These are phyloP conservation scores for Nymphalis polychloros DNA, from an alignment of 2,888 invertebrate species.

Conservation along the genomic window DNA sequence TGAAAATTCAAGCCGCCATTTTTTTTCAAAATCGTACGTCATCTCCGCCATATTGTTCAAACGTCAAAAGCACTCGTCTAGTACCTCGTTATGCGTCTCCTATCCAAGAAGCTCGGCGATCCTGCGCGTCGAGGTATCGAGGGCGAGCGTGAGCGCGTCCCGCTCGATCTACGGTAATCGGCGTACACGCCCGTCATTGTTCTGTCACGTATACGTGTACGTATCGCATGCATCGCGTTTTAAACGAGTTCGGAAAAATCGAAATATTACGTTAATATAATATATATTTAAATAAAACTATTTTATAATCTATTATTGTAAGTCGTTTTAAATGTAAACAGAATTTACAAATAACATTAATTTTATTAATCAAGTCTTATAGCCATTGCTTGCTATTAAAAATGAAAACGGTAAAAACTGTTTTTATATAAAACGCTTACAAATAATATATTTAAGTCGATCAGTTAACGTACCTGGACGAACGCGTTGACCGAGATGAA, in stretches of 20 bases:
- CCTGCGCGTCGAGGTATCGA: slow-evolving; percentile 96
- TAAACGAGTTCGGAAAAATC: slow-evolving; percentile 41
- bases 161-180: slow-evolving; percentile 78
- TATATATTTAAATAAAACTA: not conserved
- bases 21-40: not conserved
- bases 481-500: slow-evolving; percentile 76
- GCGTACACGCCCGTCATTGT: slow-evolving; percentile 80
- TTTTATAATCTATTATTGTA: not conserved
- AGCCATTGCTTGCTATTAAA: too few species aligned
- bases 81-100: slow-evolving; percentile 97
- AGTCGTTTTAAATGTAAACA: slow-evolving; percentile 1
- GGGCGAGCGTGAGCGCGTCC: slow-evolving; percentile 85
- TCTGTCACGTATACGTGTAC: slow-evolving; percentile 48
- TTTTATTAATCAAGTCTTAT: too few species aligned
- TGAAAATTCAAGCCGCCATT: slow-evolving; percentile 15
- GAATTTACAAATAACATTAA: not conserved
- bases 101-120: slow-evolving; percentile 96
- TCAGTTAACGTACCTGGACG: slow-evolving; percentile 61
- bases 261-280: slow-evolving; percentile 42
- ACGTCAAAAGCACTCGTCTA: slow-evolving; percentile 16
- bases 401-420: too few species aligned
- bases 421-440: not conserved
- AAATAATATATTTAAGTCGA: not conserved
- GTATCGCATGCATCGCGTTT: slow-evolving; percentile 36
- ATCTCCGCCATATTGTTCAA: slow-evolving; percentile 13